Conservation (phyloP, 2,888 invertebrate genomes). For the Heliconius ethilla region DNA sequence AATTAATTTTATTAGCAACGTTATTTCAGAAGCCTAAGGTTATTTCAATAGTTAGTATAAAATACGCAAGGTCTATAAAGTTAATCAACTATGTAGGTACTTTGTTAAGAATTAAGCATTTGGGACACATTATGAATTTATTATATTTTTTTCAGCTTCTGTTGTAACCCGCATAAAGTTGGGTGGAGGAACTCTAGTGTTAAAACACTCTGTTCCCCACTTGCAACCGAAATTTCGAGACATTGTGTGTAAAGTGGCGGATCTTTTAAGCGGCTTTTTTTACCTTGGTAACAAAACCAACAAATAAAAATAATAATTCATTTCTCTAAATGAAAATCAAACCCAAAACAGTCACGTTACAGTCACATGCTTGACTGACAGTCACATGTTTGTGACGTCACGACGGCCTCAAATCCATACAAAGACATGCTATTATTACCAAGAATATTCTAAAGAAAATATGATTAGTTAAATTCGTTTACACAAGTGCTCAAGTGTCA, state of each 20-base stretch:
- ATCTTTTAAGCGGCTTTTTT: too few species aligned
- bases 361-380: too few species aligned
- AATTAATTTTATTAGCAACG: background rate
- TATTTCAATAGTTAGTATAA: background rate
- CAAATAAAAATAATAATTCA: too few species aligned
- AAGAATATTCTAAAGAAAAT: conserved; percentile 9
- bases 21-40: background rate
- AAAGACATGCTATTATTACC: background rate
- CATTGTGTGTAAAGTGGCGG: too few species aligned
- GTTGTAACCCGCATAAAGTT: too few species aligned
- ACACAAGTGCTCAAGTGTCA: conserved; percentile 31
- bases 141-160: background rate
- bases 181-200: too few species aligned
- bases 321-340: too few species aligned
- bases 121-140: conserved; percentile 2
- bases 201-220: too few species aligned
- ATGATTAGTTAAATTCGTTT: conserved; percentile 1
- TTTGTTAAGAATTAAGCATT: background rate
- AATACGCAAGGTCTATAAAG: background rate
- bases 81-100: background rate
- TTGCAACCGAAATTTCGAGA: too few species aligned
- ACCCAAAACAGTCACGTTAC: too few species aligned
- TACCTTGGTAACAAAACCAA: too few species aligned
- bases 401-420: background rate
- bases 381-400: too few species aligned